phyloP scores from a whole-genome alignment of 2,797 vertebrate species.

The Cephalopachus bancanus region DNA sequence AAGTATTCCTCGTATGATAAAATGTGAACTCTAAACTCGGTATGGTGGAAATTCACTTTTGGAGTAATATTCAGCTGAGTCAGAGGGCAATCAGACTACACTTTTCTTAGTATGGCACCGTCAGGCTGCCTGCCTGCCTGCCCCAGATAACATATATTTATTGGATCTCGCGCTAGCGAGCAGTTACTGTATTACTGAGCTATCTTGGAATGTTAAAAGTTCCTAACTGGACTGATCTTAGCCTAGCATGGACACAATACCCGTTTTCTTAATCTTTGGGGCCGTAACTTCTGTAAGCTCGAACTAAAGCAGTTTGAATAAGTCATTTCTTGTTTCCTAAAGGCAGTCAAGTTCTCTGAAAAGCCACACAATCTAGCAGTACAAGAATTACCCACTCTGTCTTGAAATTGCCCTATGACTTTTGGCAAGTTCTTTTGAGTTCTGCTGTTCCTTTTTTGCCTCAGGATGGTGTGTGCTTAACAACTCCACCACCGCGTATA shows the following conservation, averaged over 20 bases:
- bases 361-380: constrained; percentile 55
- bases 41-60: constrained; percentile 79
- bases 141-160: constrained; percentile 74
- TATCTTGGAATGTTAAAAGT: constrained; percentile 51
- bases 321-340: constrained; percentile 17
- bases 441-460: neutral
- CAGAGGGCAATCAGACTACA: constrained; percentile 51
- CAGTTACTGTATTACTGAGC: constrained; percentile 74
- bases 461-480: neutral
- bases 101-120: constrained; percentile 73
- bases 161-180: constrained; percentile 62
- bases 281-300: constrained; percentile 25
- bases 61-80: constrained; percentile 80
- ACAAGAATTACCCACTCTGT: neutral
- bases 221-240: constrained; percentile 37
- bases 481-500: neutral
- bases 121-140: constrained; percentile 75
- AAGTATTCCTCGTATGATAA: neutral
- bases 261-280: constrained; percentile 50
- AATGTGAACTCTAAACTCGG: constrained; percentile 75
- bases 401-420: neutral
- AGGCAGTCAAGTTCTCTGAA: constrained; percentile 69
- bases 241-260: constrained; percentile 9
- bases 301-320: constrained; percentile 31
- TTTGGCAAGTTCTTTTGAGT: neutral